These are phyloP conservation scores for Onchidella celtica DNA, from an alignment of 2,888 invertebrate genomes.

Conservation along the genomic window DNA sequence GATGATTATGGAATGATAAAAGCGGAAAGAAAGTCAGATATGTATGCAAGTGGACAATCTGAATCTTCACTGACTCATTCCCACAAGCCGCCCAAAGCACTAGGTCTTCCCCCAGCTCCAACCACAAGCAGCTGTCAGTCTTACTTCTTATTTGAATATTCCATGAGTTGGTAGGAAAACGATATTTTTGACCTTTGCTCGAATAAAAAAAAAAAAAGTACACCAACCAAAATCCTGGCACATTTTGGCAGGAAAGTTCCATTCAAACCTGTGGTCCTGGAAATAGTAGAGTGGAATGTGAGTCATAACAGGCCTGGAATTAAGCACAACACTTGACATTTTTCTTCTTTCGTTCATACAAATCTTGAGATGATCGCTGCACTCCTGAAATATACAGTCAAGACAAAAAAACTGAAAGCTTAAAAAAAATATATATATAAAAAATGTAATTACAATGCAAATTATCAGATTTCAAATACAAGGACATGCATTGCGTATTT, in stretches of 20 bases:
- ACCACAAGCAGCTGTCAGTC: no score
- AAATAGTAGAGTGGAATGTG: background rate
- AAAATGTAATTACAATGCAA: background rate
- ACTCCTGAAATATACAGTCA: constrained; percentile 60
- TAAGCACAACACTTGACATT: constrained; percentile 56
- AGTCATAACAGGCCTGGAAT: background rate
- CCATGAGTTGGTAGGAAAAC: no score
- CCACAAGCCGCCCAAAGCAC: no score
- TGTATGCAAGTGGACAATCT: no score
- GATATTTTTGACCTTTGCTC: no score
- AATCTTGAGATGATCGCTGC: constrained; percentile 60
- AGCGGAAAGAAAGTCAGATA: no score
- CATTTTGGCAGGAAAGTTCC: background rate
- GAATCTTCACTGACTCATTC: no score
- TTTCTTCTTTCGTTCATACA: constrained; percentile 64
- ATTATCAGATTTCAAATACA: background rate
- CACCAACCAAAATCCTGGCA: background rate
- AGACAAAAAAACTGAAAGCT: background rate
- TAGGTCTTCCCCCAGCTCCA: no score
- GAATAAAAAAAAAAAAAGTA: no score
- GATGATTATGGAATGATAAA: no score
- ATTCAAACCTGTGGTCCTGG: background rate
- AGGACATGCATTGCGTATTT: no score
- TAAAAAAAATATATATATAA: background rate
- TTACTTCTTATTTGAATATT: no score